These are phyloP conservation scores for Gerris buenoi DNA, from an alignment of 1,140 invertebrate genomes.

Conservation along the genomic window DNA sequence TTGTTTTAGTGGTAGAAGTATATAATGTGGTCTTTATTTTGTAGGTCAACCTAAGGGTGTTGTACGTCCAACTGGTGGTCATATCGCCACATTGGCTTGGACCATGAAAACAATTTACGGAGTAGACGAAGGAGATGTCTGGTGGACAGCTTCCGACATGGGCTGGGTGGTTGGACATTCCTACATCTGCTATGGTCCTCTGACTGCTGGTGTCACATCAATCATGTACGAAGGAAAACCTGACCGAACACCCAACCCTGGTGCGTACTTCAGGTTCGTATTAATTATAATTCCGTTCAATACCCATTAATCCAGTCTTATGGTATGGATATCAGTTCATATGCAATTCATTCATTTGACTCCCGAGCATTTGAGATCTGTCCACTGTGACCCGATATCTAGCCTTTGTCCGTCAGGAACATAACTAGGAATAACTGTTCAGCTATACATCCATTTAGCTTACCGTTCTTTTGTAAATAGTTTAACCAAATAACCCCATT, in stretches of 20 bases:
- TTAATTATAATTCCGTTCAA: neutral
- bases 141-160: conserved; percentile 83
- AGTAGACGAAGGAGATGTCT: conserved; percentile 61
- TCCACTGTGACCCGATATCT: no score
- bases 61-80: conserved; percentile 68
- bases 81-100: conserved; percentile 70
- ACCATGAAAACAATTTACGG: conserved; percentile 71
- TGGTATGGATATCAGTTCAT: no score
- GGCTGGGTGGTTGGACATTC: conserved; percentile 92
- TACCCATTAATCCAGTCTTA: no score
- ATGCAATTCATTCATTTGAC: no score
- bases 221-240: conserved; percentile 91
- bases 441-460: no score
- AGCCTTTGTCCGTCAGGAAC: no score
- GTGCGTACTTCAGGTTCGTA: conserved; percentile 65
- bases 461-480: no score
- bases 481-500: no score
- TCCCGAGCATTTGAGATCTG: no score
- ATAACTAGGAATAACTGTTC: no score
- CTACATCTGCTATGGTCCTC: conserved; percentile 82
- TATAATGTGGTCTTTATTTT: no score
- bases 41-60: conserved; percentile 66
- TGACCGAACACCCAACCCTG: conserved; percentile 77
- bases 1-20: no score
- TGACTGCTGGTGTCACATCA: conserved; percentile 64